Percentiles rank a stretch among this genome's conserved stretches.
These are phyloP conservation scores for Eidolon helvum DNA, from an alignment of 2,113 vertebrate species.

Conservation along the genomic window DNA sequence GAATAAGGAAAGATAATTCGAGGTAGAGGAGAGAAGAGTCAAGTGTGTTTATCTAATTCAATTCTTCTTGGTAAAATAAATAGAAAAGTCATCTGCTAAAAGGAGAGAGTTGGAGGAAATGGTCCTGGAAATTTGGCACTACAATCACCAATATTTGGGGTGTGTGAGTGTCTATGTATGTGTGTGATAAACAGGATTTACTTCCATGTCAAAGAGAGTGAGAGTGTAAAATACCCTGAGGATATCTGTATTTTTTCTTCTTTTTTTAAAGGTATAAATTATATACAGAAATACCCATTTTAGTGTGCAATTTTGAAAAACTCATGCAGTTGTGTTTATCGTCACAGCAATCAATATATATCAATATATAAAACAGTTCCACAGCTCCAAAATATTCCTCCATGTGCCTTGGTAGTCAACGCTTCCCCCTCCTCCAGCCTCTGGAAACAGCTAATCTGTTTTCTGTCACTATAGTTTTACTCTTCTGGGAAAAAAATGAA, in stretches of 20 bases:
- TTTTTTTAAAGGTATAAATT: background rate
- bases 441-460: background rate
- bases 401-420: background rate
- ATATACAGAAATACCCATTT: background rate
- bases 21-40: slow-evolving; percentile 1
- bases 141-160: background rate
- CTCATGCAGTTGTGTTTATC: background rate
- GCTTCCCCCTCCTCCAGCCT: background rate
- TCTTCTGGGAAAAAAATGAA: background rate
- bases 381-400: background rate
- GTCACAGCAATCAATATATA: background rate
- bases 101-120: background rate
- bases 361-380: background rate
- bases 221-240: background rate
- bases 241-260: background rate
- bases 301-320: background rate
- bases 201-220: background rate
- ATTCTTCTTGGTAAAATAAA: slow-evolving; percentile 2
- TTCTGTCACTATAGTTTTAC: background rate
- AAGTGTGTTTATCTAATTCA: background rate
- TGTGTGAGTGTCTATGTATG: background rate
- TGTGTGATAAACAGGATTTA: background rate
- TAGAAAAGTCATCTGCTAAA: slow-evolving; percentile 3
- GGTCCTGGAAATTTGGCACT: background rate
- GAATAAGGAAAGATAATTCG: background rate